Percentiles rank a stretch among this genome's conserved stretches.
phyloP scores from a whole-genome alignment of 2,113 vertebrate species.

The Epinephelus moara region DNA sequence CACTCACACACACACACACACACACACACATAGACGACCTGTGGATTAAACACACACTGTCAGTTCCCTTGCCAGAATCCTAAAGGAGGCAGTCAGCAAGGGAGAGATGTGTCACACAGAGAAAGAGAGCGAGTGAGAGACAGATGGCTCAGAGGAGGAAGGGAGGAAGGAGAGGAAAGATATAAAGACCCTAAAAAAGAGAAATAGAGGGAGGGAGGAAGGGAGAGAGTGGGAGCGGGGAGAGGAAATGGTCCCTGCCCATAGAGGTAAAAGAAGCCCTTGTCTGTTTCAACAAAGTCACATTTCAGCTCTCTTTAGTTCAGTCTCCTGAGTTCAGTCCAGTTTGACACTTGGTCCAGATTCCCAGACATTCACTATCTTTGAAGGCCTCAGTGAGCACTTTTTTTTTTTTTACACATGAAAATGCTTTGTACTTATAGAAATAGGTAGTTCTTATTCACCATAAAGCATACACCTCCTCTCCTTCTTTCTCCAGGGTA shows the following conservation, averaged over 20 bases:
- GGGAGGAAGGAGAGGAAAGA: conserved; percentile 15
- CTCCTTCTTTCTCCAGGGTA: too few relatives aligned
- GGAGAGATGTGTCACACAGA: conserved; percentile 40
- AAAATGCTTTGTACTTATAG: too few relatives aligned
- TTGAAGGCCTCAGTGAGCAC: too few relatives aligned
- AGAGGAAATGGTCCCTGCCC: conserved; percentile 62
- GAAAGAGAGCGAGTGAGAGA: conserved; percentile 35
- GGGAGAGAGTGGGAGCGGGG: neutral
- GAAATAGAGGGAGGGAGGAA: conserved; percentile 1
- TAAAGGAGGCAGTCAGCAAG: conserved; percentile 47
- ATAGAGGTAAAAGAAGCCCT: conserved; percentile 74
- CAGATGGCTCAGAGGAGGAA: conserved; percentile 34
- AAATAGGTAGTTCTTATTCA: too few relatives aligned
- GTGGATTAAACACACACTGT: conserved; percentile 57
- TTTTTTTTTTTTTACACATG: too few relatives aligned
- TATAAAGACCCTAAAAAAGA: conserved; percentile 49
- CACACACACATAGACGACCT: conserved; percentile 58
- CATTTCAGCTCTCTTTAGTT: conserved; percentile 67
- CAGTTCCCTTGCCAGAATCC: conserved; percentile 64
- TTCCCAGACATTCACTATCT: neutral
- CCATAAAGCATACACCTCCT: too few relatives aligned
- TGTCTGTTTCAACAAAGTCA: conserved; percentile 76
- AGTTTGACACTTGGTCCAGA: conserved; percentile 27
- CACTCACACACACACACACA: conserved; percentile 81
- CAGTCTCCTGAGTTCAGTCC: conserved; percentile 32